Conservation (phyloP, 2,797 vertebrate genomes). For the Antennarius maculatus region DNA sequence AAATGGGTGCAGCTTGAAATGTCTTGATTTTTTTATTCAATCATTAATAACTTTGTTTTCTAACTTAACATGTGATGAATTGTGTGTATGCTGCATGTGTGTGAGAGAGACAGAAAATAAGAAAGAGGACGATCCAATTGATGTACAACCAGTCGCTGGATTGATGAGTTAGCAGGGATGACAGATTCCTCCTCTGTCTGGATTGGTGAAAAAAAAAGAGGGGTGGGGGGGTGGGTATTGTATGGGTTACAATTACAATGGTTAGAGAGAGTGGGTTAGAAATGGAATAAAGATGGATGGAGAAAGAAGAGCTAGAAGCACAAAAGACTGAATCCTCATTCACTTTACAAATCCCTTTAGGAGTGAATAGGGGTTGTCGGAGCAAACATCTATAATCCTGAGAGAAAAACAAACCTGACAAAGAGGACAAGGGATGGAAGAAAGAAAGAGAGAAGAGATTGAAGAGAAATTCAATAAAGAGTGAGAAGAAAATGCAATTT, state of each 20-base stretch:
- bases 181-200: slow-evolving; percentile 52
- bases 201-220: slow-evolving; percentile 11
- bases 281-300: slow-evolving; percentile 41
- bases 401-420: slow-evolving; percentile 51
- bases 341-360: slow-evolving; percentile 58
- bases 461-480: slow-evolving; percentile 24
- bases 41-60: background rate
- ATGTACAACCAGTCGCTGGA: slow-evolving; percentile 80
- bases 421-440: slow-evolving; percentile 32
- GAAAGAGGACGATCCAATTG: slow-evolving; percentile 77
- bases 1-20: no score
- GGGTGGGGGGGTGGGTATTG: slow-evolving; percentile 2
- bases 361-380: slow-evolving; percentile 39
- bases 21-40: background rate
- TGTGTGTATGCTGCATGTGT: slow-evolving; percentile 29
- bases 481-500: slow-evolving; percentile 23
- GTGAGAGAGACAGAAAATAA: slow-evolving; percentile 36
- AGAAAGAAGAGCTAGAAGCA: slow-evolving; percentile 28
- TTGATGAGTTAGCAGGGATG: slow-evolving; percentile 78
- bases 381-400: slow-evolving; percentile 54
- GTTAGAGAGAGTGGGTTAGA: slow-evolving; percentile 24
- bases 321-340: slow-evolving; percentile 50
- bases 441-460: slow-evolving; percentile 14
- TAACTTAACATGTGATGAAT: background rate
- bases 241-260: slow-evolving; percentile 37